Base-by-base conservation (phyloP, 2,888 invertebrate species). In the Melinaea menophilus region DNA sequence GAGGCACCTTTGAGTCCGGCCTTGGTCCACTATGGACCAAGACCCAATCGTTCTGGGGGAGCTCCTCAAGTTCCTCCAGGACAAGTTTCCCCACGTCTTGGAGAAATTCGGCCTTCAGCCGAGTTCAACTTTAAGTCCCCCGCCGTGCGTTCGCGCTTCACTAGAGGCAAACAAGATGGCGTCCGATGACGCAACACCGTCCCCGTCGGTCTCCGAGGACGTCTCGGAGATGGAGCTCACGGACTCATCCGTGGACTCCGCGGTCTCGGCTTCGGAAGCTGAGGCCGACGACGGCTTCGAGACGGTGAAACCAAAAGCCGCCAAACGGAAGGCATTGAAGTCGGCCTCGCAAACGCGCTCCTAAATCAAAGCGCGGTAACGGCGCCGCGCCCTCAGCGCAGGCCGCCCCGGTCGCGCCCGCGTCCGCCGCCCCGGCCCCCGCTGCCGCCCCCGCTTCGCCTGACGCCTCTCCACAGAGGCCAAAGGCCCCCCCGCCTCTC, bases 21-120 rank as follows among this genome's bases (percentile, higher is more conserved):
- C n/a, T n/a, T n/a, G 11, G 2, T 13, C 5, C n/a, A 34, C 4
- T 55, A 35, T 35, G 35, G 34, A 2, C 55, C 4, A 34, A 41
- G 55, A 1, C 34, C 60, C n/a, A 5, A 9, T 12, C 1, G 55
- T 60, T n/a, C 46, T 46, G 55, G 55, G 55, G 55, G 41, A 41
- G 9, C 41, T 41, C 41, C 41, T 41, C 1, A 41, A 4, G 41
- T 41, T 60, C 55, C 4, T 45, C 56, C 35, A 13, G 3, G 31
- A 7, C 9, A 41, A 41, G 9, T 41, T 41, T 2, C 41, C 41
- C 1, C 41, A 41, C 5, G 41, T 41, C 7, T 9, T 41, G 7
- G 41, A 41, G 5, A 41, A 7, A 11, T 41, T 41, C 41, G 4
- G 3, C 35, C 35, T 5, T 5, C 35, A 35, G 5, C 4, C 4